Percentiles rank a stretch among this genome's conserved stretches.
Evolutionary conservation across 2,888 invertebrate genomes (phyloP).

Genomic region (Drosophila kokeensis): DNA sequence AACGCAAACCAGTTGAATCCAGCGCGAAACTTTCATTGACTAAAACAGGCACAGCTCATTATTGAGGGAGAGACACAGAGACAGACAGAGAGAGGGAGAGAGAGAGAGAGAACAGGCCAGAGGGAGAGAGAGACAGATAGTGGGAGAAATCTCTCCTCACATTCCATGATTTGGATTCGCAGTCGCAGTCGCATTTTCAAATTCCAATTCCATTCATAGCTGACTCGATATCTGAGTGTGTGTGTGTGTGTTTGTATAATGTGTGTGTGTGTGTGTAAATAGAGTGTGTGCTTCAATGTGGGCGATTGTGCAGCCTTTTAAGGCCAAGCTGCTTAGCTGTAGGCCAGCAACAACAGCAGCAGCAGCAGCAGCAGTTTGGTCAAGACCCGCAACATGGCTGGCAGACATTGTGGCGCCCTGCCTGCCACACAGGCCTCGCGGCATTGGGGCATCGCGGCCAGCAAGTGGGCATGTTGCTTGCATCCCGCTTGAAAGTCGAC

Average conservation of each 20-base stretch:
- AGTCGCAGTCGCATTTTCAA: slow-evolving; percentile 32
- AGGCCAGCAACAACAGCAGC: slow-evolving; percentile 5
- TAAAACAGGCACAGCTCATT: slow-evolving; percentile 31
- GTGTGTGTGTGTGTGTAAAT: no score
- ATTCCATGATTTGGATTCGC: slow-evolving; percentile 34
- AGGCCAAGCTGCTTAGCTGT: slow-evolving; percentile 26
- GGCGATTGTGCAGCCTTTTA: slow-evolving; percentile 42
- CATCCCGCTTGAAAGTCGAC: slow-evolving; percentile 1
- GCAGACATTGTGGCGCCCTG: slow-evolving; percentile 63
- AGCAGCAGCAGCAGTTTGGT: slow-evolving; percentile 8
- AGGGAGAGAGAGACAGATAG: not conserved
- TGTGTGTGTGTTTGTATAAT: not conserved
- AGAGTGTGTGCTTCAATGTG: slow-evolving; percentile 8
- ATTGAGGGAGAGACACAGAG: no score
- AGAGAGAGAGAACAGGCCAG: not conserved
- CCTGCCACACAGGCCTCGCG: not conserved
- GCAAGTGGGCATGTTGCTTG: slow-evolving; percentile 4
- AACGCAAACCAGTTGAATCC: slow-evolving; percentile 40
- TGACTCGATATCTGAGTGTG: slow-evolving; percentile 3
- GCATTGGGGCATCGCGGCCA: not conserved
- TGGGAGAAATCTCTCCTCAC: not conserved
- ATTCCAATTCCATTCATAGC: slow-evolving; percentile 56
- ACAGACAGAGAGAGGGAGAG: not conserved
- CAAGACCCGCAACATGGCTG: not conserved
- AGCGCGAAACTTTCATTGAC: slow-evolving; percentile 48